Conservation (phyloP, 2,888 invertebrate genomes). For the Rhyacophila evoluta region DNA sequence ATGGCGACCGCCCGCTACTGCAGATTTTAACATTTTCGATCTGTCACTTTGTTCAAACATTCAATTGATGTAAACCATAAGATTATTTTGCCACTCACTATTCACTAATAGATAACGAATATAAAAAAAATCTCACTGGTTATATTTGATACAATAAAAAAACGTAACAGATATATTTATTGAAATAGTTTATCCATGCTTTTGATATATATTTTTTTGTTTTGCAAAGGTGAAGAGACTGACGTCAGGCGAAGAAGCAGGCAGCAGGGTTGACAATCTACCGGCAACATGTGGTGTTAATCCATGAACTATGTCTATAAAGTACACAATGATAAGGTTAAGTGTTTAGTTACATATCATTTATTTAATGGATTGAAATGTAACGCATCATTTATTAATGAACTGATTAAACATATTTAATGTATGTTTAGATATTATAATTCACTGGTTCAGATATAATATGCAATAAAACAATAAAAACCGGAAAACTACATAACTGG, state of each 20-base stretch:
- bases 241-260: slow-evolving; percentile 53
- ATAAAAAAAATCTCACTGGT: slow-evolving; percentile 36
- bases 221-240: slow-evolving; percentile 54
- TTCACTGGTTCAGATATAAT: background rate
- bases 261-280: slow-evolving; percentile 53
- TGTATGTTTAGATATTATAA: background rate
- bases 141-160: slow-evolving; percentile 43
- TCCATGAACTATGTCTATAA: slow-evolving; percentile 38
- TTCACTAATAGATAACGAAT: slow-evolving; percentile 34
- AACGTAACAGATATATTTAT: slow-evolving; percentile 49
- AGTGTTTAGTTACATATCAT: slow-evolving; percentile 17
- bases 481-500: slow-evolving; percentile 19
- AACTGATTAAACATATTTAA: background rate
- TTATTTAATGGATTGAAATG: background rate
- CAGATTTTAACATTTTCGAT: slow-evolving; percentile 51
- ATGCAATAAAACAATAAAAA: background rate
- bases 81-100: slow-evolving; percentile 35
- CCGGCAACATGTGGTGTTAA: slow-evolving; percentile 49
- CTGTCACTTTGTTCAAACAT: slow-evolving; percentile 51
- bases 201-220: slow-evolving; percentile 50
- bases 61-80: slow-evolving; percentile 41
- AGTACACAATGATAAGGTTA: slow-evolving; percentile 42
- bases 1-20: slow-evolving; percentile 70
- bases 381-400: background rate
- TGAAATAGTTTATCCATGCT: slow-evolving; percentile 52